Percentiles rank a stretch among this genome's conserved stretches.
Evolutionary conservation across 2,797 vertebrate genomes (phyloP).

Genomic region (Pseudocheirus occidentalis): DNA sequence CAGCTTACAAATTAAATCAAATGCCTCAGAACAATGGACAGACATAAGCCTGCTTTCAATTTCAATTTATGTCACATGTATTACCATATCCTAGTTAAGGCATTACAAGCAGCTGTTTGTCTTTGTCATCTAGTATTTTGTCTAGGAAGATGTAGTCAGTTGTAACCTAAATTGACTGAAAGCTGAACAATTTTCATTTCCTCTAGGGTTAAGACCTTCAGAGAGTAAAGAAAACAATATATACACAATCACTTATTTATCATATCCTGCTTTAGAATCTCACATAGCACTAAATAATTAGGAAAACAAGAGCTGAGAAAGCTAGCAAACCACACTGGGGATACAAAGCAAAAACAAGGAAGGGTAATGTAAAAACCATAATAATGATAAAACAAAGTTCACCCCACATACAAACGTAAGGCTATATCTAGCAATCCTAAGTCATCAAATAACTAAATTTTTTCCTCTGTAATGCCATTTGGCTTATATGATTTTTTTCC

Average conservation of each 20-base stretch:
- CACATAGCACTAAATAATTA: background rate
- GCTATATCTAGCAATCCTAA: background rate
- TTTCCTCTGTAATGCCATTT: background rate
- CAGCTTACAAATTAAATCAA: background rate
- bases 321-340: background rate
- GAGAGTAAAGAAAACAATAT: background rate
- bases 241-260: background rate
- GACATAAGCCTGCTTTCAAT: background rate
- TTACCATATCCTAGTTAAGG: background rate
- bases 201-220: background rate
- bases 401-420: background rate
- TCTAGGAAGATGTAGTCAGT: background rate
- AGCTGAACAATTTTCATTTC: background rate
- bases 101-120: background rate
- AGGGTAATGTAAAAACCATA: background rate
- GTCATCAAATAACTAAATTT: background rate
- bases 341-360: background rate
- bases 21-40: background rate
- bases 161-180: background rate
- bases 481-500: background rate
- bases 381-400: background rate
- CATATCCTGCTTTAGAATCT: background rate
- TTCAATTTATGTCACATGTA: background rate
- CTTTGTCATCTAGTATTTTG: background rate
- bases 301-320: background rate